Conservation (phyloP, 1,140 invertebrate species). For the Copidosoma floridanum region DNA sequence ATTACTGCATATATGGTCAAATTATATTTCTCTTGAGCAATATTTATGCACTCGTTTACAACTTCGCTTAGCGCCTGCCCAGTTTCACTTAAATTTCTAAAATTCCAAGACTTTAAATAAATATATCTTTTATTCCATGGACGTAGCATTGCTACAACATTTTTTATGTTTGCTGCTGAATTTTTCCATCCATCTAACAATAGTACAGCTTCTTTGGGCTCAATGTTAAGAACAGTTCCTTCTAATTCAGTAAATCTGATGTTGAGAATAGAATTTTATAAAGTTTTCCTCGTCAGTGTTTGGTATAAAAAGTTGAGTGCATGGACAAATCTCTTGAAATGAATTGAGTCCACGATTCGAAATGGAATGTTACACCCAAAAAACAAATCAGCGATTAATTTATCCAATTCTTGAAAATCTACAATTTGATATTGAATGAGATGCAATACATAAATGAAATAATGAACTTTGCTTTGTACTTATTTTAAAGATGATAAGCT, state of each 20-base stretch:
- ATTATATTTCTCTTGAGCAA: conserved; percentile 20
- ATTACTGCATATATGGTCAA: conserved; percentile 19
- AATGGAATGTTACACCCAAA: not conserved
- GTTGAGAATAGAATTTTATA: not conserved
- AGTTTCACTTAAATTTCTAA: not conserved
- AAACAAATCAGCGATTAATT: not conserved
- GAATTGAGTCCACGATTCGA: not conserved
- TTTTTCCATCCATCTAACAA: conserved; percentile 9
- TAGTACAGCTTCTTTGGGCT: not conserved
- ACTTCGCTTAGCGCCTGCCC: not conserved
- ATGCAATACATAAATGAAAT: no score
- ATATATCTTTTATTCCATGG: no score
- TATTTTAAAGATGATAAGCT: no score
- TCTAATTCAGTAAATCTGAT: not conserved
- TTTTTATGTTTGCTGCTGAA: not conserved
- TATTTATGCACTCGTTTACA: conserved; percentile 1
- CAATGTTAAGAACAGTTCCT: not conserved
- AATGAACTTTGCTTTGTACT: no score
- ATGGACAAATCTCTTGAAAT: not conserved
- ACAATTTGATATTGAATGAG: no score
- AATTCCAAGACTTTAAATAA: not conserved
- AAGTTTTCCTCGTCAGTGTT: not conserved
- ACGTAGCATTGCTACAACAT: not conserved
- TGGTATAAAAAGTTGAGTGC: not conserved
- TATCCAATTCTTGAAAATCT: no score